These are phyloP conservation scores for Montipora capricornis DNA, from an alignment of 64 coral and sea anemone species.

Conservation along the genomic window DNA sequence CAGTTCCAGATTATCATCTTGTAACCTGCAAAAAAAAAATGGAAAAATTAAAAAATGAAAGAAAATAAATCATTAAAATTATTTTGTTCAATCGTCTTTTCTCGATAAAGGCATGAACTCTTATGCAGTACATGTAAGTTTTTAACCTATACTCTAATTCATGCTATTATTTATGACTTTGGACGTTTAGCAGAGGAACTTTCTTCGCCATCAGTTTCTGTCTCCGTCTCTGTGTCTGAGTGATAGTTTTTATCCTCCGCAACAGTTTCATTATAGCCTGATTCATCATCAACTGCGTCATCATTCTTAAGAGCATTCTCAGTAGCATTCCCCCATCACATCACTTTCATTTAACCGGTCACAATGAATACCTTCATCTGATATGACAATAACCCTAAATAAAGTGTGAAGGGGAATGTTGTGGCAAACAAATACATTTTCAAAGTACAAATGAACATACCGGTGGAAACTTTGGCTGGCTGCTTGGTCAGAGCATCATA, in stretches of 20 bases:
- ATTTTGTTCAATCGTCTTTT: too few species aligned
- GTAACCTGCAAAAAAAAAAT: too few species aligned
- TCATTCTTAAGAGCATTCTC: neutral
- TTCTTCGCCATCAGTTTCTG: too few species aligned
- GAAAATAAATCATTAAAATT: too few species aligned
- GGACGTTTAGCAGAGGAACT: too few species aligned
- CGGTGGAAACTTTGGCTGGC: neutral
- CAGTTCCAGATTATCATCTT: slow-evolving; percentile 14
- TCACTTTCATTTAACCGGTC: neutral
- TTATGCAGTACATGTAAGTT: too few species aligned
- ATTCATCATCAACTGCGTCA: neutral
- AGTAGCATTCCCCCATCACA: neutral
- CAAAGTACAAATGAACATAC: neutral
- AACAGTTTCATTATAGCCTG: slow-evolving; percentile 14
- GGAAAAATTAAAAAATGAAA: too few species aligned
- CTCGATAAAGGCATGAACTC: too few species aligned
- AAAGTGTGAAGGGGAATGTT: too few species aligned
- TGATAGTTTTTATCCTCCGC: neutral
- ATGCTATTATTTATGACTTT: too few species aligned
- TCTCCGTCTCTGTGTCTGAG: neutral
- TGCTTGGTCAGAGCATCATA: neutral
- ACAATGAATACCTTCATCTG: neutral
- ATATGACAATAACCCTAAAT: neutral
- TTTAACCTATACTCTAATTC: too few species aligned
- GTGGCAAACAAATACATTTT: too few species aligned